phyloP scores from a whole-genome alignment of 2,113 vertebrate species.

The Orthonyx spaldingii region DNA sequence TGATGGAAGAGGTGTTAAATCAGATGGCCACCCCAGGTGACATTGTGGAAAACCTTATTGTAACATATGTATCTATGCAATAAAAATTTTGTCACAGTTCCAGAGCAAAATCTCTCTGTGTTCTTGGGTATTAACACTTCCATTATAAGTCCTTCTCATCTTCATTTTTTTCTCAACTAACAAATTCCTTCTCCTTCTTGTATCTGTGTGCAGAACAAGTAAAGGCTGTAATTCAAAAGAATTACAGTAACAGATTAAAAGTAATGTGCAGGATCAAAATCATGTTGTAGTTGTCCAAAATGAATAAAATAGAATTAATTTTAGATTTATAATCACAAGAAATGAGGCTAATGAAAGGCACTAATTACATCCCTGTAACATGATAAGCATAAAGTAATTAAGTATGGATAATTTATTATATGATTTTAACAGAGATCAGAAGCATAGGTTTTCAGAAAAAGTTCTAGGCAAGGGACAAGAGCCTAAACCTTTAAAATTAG shows the following conservation, averaged over 20 bases:
- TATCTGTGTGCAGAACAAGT: neutral
- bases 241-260: neutral
- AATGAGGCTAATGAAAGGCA: constrained; percentile 16
- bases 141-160: neutral
- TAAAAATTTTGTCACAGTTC: too few relatives aligned
- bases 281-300: neutral
- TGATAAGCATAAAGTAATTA: neutral
- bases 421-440: neutral
- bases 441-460: neutral
- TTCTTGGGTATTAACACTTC: neutral
- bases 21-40: fast-evolving
- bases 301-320: constrained; percentile 18
- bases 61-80: neutral
- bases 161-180: neutral
- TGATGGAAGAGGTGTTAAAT: neutral
- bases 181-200: neutral
- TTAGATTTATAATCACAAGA: neutral
- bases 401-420: neutral
- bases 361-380: neutral
- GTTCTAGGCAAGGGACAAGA: neutral
- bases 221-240: neutral
- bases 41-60: neutral
- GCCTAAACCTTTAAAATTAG: neutral
- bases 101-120: neutral
- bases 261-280: neutral